Percentiles rank a stretch among this genome's conserved stretches.
Evolutionary conservation across 1,140 invertebrate species (phyloP).

Genomic region (Epicauta chinensis): DNA sequence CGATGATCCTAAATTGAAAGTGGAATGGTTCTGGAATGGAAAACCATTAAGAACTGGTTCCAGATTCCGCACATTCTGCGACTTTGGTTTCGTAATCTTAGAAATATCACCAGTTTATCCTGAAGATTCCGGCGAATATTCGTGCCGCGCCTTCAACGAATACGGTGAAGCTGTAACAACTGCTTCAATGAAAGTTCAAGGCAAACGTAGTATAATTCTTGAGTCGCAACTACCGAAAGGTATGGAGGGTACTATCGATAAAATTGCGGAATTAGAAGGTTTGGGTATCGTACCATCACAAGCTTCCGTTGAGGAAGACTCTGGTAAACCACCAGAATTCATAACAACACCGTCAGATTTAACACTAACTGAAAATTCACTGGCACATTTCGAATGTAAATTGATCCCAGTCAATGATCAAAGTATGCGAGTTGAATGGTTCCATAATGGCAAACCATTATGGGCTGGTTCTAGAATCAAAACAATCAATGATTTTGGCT

Average conservation of each 20-base stretch:
- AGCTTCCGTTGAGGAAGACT: slow-evolving; percentile 67
- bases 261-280: slow-evolving; percentile 88
- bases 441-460: slow-evolving; percentile 88
- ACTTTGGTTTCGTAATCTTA: slow-evolving; percentile 91
- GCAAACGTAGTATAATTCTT: slow-evolving; percentile 84
- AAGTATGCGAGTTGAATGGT: slow-evolving; percentile 93
- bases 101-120: slow-evolving; percentile 94
- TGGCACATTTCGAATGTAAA: slow-evolving; percentile 90
- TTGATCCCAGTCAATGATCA: slow-evolving; percentile 86
- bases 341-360: slow-evolving; percentile 81
- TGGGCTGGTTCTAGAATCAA: slow-evolving; percentile 82
- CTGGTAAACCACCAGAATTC: slow-evolving; percentile 87
- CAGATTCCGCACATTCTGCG: slow-evolving; percentile 88
- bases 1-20: slow-evolving; percentile 90
- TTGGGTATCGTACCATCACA: slow-evolving; percentile 59
- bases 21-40: slow-evolving; percentile 95
- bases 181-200: slow-evolving; percentile 82
- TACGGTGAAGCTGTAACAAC: slow-evolving; percentile 92
- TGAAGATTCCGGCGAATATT: slow-evolving; percentile 90
- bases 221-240: slow-evolving; percentile 88
- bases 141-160: slow-evolving; percentile 82
- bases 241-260: slow-evolving; percentile 89
- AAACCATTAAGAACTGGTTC: slow-evolving; percentile 83
- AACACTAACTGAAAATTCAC: slow-evolving; percentile 76
- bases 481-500: slow-evolving; percentile 90